Evolutionary conservation across 2,113 vertebrate genomes (phyloP), one percentile per base, ranked within the genome.

Genomic region (Notothenia rossii): DNA sequence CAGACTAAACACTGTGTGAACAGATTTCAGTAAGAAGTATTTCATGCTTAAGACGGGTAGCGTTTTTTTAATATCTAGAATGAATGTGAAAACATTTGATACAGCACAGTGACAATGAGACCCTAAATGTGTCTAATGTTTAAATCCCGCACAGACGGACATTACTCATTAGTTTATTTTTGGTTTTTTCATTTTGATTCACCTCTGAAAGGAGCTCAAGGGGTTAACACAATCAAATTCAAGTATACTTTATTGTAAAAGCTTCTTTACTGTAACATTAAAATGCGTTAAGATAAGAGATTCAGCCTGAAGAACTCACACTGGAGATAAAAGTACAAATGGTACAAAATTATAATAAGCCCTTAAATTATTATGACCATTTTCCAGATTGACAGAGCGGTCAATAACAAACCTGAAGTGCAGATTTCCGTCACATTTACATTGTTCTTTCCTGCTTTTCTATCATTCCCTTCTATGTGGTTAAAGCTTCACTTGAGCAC

Each of bases 1-100:
- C 67, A 81, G 63, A 69, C 62, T 17, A 49, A 81, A 62, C 56
- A 69, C 62, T 84, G 75, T 79, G 53, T 6, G 25, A 17, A 1
- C 25, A 8, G 53, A 22, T 63, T 60, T 56, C 14, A 8, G 4
- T 3, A 5, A 48, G 53, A 53, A 29, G 61, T 50, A 7, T 22
- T 4, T 46, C 43, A 56, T n/a, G 40, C 15, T 25, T 46, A 11
- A 45, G 67, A n/a, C 17, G 9, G 18, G 15, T 10, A 29, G 51
- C 1, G 10, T 82, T 79, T 66, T 64, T 67, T 22, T 22, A 22
- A 36, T 61, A 53, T 74, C 36, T 5, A 25, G 65, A 58, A 10
- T 46, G 40, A 86, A 60, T 75, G 65, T n/a, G 54, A 70, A 40
- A 49, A 55, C 45, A 75, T 14, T 48, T 13, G 10, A 63, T 43